Evolutionary conservation across 23 tunicate species (phyloP), one percentile per base, ranked within the genome.

Genomic region (Styela clava): DNA sequence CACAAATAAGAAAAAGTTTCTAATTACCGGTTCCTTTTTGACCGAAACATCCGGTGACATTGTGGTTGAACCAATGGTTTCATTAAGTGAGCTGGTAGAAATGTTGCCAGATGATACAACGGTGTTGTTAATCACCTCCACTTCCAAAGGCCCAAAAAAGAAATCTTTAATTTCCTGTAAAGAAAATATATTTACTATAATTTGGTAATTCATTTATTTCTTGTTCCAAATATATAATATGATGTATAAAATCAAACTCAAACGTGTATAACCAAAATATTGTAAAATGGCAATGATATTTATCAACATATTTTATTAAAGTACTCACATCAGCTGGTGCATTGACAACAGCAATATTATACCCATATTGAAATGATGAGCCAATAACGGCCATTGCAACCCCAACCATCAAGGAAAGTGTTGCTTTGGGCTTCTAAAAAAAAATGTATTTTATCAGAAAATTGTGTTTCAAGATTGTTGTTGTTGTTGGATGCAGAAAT

Each of bases 341-440:
- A 87, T 96, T 96, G 23, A 96, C 90, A 12, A 88, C 92, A 31
- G 99, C 92, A 70, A 96, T 96, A 64, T 96, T 96, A 82, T 96
- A 96, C 1, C 99, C 95, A 79, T 94, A 94, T 63, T 93, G 98
- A 74, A 93, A 93, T 0, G 98, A 84, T 24, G 98, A 81, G 21
- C 98, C 98, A 69, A 93, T 74, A 2, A 93, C 98, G 31, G 98
- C 85, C 84, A 93, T 83, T 5, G 85, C 83, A 16, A 93, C 98
- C 16, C 98, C 98, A 51, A 93, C 74, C 24, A 88, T 74, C 65
- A 93, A 74, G 19, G 98, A 81, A 69, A 79, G 68, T 19, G 98
- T 93, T 24, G 86, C 91, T 25, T 62, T 69, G 22, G 95, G 95
- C 74, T 89, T 89, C 95, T 89, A 35, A 2, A 71, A 71, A 71